Conservation (phyloP, 2,888 invertebrate species). For the Prosapia bicincta region DNA sequence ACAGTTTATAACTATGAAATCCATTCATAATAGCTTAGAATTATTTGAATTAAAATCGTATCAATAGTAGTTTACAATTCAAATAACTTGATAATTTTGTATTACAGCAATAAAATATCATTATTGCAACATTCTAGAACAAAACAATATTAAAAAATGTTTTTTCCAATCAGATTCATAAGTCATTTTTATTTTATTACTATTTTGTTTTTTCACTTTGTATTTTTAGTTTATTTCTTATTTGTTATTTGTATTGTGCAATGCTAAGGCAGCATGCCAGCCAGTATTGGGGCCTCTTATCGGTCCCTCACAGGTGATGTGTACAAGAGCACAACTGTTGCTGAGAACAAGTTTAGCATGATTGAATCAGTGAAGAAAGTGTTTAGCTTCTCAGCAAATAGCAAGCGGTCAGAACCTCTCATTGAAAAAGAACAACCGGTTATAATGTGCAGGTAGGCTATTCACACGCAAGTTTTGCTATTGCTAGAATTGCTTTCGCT, state of each 20-base stretch:
- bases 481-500: not conserved
- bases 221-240: conserved; percentile 16
- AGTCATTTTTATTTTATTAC: not conserved
- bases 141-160: not conserved
- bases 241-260: conserved; percentile 4
- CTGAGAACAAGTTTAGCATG: conserved; percentile 53
- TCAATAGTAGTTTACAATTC: no score
- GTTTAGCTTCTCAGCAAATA: conserved; percentile 50
- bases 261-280: conserved; percentile 51
- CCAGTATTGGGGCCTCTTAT: conserved; percentile 60
- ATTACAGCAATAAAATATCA: no score
- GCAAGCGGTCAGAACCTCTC: conserved; percentile 33
- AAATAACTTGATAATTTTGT: no score
- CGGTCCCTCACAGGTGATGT: conserved; percentile 57
- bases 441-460: conserved; percentile 7
- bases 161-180: not conserved
- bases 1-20: no score
- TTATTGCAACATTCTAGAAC: no score
- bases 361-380: conserved; percentile 60
- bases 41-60: no score
- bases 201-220: conserved; percentile 41
- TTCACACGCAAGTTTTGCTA: not conserved
- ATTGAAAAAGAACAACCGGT: conserved; percentile 30
- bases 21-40: no score
- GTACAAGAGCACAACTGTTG: conserved; percentile 60